Base-by-base conservation (phyloP, 2,888 invertebrate species). In the Amitus sp. region DNA sequence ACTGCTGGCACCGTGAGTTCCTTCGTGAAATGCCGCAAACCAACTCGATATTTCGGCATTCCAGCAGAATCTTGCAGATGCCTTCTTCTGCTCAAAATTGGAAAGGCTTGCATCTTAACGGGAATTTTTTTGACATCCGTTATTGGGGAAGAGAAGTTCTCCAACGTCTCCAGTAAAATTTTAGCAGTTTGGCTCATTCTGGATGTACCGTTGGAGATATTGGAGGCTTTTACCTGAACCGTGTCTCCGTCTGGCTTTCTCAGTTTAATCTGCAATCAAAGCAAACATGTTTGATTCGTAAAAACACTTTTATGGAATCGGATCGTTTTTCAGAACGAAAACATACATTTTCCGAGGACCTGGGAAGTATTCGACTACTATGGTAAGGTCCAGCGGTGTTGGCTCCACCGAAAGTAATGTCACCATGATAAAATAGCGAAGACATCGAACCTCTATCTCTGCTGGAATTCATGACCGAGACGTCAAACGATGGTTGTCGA, bases 91-190 rank as follows among this genome's bases (percentile, higher is more conserved):
- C n/a, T n/a, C n/a, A n/a, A n/a, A n/a, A 65, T 75, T 15, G n/a
- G n/a, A n/a, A n/a, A n/a, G n/a, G n/a, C n/a, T n/a, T n/a, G n/a
- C n/a, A n/a, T n/a, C n/a, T 81, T 80, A n/a, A 84, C 68, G 1
- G 92, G 92, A 78, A 94, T 91, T 75, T 90, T 90, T 74, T 89
- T 90, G 1, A 91, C 93, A 79, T 94, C 94, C 40, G 85, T 85
- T 47, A 94, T 82, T 0, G 95, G 93, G 1, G 94, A 91, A 0
- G 93, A 90, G 82, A 92, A 93, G 70, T 90, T 88, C 77, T 95
- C 93, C 52, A 96, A 83, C 3, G 93, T 86, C 71, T 92, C 90
- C 72, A 95, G 83, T 65, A 96, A 91, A 64, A 90, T 87, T 70
- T 89, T 88, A 0, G 95, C 90, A 2, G 94, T 91, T 65, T 88